Evolutionary conservation across 2,113 vertebrate species (phyloP).

Genomic region (Galemys pyrenaicus): DNA sequence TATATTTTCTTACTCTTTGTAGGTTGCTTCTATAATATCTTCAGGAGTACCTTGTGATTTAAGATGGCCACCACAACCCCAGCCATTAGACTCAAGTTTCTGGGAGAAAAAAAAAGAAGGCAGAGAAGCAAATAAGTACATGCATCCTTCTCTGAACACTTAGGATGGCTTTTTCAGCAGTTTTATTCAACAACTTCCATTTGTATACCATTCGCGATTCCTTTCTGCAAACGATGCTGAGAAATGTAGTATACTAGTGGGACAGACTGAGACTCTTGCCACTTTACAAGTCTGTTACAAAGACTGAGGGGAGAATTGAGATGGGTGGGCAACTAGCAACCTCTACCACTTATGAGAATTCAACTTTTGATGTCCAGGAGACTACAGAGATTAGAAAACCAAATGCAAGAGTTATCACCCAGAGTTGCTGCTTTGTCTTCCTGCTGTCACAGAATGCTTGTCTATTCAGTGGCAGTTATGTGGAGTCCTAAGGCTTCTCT

Average conservation of each 20-base stretch:
- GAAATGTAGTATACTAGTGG: conserved; percentile 6
- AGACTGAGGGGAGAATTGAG: background rate
- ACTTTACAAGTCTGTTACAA: background rate
- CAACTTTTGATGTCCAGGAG: background rate
- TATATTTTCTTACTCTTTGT: background rate
- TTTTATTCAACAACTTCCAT: background rate
- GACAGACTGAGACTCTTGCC: background rate
- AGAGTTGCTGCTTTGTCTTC: background rate
- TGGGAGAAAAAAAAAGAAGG: background rate
- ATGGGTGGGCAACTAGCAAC: background rate
- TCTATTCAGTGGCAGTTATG: background rate
- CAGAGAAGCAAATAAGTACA: background rate
- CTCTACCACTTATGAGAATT: background rate
- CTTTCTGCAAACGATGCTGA: background rate
- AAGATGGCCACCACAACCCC: background rate
- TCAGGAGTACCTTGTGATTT: background rate
- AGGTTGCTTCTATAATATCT: background rate
- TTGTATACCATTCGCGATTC: background rate
- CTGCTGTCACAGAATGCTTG: fast-evolving
- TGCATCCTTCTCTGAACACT: background rate
- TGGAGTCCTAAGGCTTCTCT: background rate
- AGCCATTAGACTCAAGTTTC: background rate
- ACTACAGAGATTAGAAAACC: background rate
- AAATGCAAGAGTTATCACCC: background rate
- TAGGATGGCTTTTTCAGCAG: background rate